phyloP scores from a whole-genome alignment of 1,140 invertebrate species.

The Zaprionus ghesquierei region DNA sequence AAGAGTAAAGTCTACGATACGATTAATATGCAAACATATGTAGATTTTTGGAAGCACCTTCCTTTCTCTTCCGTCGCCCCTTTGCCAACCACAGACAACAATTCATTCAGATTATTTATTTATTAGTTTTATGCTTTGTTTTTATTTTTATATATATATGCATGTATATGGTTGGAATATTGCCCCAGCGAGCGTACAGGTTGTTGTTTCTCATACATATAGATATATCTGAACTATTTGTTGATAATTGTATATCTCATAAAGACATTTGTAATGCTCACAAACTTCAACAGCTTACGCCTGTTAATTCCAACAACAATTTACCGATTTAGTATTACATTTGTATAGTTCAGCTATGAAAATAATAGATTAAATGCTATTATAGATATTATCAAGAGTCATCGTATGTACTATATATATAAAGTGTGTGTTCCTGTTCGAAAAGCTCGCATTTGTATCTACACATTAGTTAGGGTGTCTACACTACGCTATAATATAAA shows the following conservation, averaged over 20 bases:
- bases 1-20: neutral
- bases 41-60: neutral
- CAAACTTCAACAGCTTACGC: conserved; percentile 36
- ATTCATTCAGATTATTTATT: neutral
- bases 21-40: neutral
- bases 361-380: conserved; percentile 43
- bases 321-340: conserved; percentile 1
- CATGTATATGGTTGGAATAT: conserved; percentile 40
- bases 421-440: conserved; percentile 31
- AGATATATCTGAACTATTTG: neutral
- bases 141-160: conserved; percentile 1
- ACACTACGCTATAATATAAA: conserved; percentile 5
- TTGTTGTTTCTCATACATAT: conserved; percentile 1
- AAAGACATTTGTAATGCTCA: conserved; percentile 25
- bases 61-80: neutral
- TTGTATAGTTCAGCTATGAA: conserved; percentile 24
- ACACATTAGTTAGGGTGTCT: conserved; percentile 9
- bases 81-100: neutral
- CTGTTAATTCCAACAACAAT: conserved; percentile 15
- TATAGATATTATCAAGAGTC: conserved; percentile 29
- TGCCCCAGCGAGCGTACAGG: conserved; percentile 18
- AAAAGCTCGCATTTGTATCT: conserved; percentile 36
- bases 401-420: conserved; percentile 4
- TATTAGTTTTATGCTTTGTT: conserved; percentile 22
- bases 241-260: conserved; percentile 1